These are phyloP conservation scores for Sycophila sp. DNA, from an alignment of 1,140 invertebrate species.

Conservation along the genomic window DNA sequence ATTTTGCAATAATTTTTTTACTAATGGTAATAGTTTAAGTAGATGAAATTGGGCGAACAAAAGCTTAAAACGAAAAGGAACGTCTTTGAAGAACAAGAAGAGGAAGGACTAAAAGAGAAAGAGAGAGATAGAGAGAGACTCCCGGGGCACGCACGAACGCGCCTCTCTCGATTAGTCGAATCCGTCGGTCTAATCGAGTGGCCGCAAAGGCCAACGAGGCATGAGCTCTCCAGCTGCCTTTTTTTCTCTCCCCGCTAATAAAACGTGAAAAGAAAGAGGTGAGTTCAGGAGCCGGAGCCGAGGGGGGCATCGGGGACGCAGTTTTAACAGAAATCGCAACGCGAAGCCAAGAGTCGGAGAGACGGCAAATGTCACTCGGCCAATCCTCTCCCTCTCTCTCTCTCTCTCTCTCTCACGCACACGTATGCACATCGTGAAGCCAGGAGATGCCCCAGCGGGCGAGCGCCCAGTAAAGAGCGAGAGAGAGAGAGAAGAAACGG, in stretches of 20 bases:
- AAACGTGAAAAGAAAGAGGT: slow-evolving; percentile 26
- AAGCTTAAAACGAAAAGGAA: too few species aligned
- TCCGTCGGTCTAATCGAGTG: slow-evolving; percentile 16
- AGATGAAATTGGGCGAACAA: too few species aligned
- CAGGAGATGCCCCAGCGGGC: slow-evolving; percentile 43
- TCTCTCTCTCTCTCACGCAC: too few species aligned
- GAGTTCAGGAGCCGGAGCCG: neutral
- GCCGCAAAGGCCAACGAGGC: slow-evolving; percentile 1
- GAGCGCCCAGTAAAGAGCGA: too few species aligned
- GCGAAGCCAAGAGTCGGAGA: neutral
- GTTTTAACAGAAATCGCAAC: neutral
- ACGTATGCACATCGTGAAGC: too few species aligned
- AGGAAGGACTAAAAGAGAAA: too few species aligned
- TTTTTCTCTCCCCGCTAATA: slow-evolving; percentile 19
- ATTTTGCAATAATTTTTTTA: too few species aligned
- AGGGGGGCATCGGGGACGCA: slow-evolving; percentile 1
- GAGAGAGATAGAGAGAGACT: too few species aligned
- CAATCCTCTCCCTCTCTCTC: neutral
- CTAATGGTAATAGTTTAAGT: too few species aligned
- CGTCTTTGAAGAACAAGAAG: too few species aligned
- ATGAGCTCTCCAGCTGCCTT: slow-evolving; percentile 20
- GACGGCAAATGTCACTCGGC: slow-evolving; percentile 25
- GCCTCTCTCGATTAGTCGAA: slow-evolving; percentile 1
- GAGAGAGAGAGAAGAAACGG: slow-evolving; percentile 51
- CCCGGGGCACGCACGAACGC: too few species aligned